Evolutionary conservation across 2,113 vertebrate genomes (phyloP).

Genomic region (Chlamydotis undulata): DNA sequence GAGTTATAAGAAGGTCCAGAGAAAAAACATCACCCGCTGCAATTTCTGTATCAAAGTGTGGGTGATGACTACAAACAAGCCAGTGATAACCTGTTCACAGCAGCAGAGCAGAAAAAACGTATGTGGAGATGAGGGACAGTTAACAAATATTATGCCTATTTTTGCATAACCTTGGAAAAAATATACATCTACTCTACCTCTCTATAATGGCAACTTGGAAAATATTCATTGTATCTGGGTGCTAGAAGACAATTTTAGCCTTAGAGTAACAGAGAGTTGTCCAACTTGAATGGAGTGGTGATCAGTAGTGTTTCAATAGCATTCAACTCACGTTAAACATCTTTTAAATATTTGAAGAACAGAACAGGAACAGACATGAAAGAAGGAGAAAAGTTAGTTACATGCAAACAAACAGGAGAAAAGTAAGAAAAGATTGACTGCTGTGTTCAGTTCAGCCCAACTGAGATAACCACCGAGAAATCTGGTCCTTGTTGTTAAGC

Average conservation of each 20-base stretch:
- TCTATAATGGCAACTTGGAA: not conserved
- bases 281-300: not conserved
- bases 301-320: not conserved
- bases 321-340: not conserved
- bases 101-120: not conserved
- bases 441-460: not conserved
- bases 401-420: not conserved
- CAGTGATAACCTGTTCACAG: not conserved
- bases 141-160: not conserved
- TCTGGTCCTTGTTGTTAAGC: not conserved
- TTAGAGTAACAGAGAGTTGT: not conserved
- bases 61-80: not conserved
- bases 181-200: not conserved
- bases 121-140: not conserved
- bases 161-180: not conserved
- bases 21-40: not conserved
- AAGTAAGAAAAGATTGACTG: not conserved
- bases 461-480: not conserved
- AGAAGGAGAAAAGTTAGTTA: not conserved
- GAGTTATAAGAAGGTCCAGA: constrained; percentile 20
- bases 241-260: not conserved
- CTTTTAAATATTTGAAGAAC: not conserved
- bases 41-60: not conserved
- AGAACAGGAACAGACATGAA: not conserved
- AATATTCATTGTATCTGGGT: not conserved